Conservation (phyloP, 2,888 invertebrate genomes). For the Drosophila mulleri region DNA sequence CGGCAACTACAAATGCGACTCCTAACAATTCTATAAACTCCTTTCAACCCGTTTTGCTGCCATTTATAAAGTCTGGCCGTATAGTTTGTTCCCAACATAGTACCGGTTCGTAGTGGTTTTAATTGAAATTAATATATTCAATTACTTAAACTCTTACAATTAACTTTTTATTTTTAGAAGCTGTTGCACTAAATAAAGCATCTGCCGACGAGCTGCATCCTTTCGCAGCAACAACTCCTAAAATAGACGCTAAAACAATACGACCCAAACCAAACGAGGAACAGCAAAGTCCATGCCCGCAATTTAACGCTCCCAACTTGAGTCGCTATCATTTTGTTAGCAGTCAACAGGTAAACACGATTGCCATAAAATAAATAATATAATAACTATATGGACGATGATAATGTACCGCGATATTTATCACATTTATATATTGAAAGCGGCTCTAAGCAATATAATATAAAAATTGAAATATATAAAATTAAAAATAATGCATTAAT, state of each 20-base stretch:
- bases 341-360: conserved; percentile 86
- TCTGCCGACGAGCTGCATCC: conserved; percentile 24
- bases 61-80: conserved; percentile 54
- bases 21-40: conserved; percentile 3
- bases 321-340: conserved; percentile 88
- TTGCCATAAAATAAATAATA: conserved; percentile 63
- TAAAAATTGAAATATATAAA: too few relatives aligned
- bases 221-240: conserved; percentile 8
- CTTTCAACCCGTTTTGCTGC: conserved; percentile 36
- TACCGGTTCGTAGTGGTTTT: conserved; percentile 24
- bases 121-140: background rate
- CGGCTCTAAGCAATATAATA: too few relatives aligned
- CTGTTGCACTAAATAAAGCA: conserved; percentile 17
- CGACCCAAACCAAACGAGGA: conserved; percentile 50
- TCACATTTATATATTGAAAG: too few relatives aligned
- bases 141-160: background rate
- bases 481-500: too few relatives aligned
- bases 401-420: background rate
- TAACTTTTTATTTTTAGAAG: conserved; percentile 29
- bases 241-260: conserved; percentile 34
- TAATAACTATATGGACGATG: background rate
- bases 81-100: conserved; percentile 38
- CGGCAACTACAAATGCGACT: background rate
- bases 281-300: conserved; percentile 63
- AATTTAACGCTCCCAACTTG: conserved; percentile 87